Base-by-base conservation (phyloP, 2,888 invertebrate genomes). In the Ethmia dodecea region DNA sequence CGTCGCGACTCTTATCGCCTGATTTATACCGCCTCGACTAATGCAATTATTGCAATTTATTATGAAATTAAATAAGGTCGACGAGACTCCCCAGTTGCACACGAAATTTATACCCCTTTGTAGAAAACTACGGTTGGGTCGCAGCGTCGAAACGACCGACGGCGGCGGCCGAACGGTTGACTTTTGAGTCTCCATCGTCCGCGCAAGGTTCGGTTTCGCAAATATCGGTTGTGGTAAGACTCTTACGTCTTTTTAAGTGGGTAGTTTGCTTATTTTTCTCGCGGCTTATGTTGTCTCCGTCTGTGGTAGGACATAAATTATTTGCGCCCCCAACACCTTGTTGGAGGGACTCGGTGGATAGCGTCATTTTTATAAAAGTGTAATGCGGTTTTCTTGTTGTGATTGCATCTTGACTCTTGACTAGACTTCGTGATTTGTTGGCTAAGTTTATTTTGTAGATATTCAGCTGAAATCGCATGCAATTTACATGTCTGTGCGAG, bases 41-140 rank as follows among this genome's bases (percentile, higher is more conserved):
- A 83, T 77, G 83, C 74, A 84, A 83, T 83, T 79, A 84, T 79
- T 76, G 74, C 80, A 80, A 84, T 84, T 84, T 83, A 84, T 79
- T 76, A 76, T 74, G 70, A 84, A 81, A 80, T 84, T 83, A 83
- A 79, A 81, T 81, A 78, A 78, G 69, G 72, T 67, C 69, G 73
- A 68, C 70, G 64, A 70, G 63, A 60, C 68, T 65, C 69, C 70
- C 65, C 33, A 43, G 39, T 40, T 48, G 35, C 54, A 47, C 40
- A 42, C 46, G 52, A 70, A 76, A 81, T 79, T 75, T 79, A 80
- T 78, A 80, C 77, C 71, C 73, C 64, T 70, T 74, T 64, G 66
- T 50, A 63, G 60, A 52, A 61, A 71, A 74, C 70, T 74, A 72
- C 67, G 57, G 51, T 47, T 47, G 44, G 31, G 35, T 25, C 46